Base-by-base conservation (phyloP, 2,113 vertebrate species). In the Pholis gunnellus region DNA sequence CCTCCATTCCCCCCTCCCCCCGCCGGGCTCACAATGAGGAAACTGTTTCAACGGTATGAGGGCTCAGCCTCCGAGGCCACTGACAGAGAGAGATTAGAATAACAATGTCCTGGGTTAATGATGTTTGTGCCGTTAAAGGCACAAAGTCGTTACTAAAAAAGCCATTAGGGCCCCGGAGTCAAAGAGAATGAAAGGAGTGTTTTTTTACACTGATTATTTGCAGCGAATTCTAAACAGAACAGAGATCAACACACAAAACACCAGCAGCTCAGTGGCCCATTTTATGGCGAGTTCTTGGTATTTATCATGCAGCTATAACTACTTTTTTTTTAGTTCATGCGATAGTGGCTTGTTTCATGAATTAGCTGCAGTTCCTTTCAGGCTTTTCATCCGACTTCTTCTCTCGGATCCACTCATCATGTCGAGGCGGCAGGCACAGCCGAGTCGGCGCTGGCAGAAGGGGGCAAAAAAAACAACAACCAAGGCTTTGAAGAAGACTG, bases 131-230 rank as follows among this genome's bases (percentile, higher is more conserved):
- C n/a, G 2, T 83, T 87, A 66, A 86, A 85, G 79, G 83, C 65
- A 82, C 82, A 86, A 85, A 92, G 85, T 87, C 87, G 65, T 88
- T 81, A 78, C 67, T 78, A 64, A 85, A 86, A 89, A 89, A 91
- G 77, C 77, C 87, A 85, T 90, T 88, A 88, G 50, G 54, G 75
- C 56, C 64, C 64, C 48, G 6, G 20, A 91, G 84, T 87, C 73
- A 78, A 78, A 84, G 61, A 34, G 42, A 83, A 63, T 78, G 50
- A 89, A 85, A 75, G 57, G 31, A 20, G 73, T 31, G 38, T 7
- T 6, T 57, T 61, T 74, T 31, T 4, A 72, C 18, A 1, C 61
- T 50, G 69, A 85, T 86, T 72, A 72, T 77, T 83, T 36, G 59
- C n/a, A 14, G 54, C 0, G 85, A 89, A 87, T 88, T 68, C 85